Base-by-base conservation (phyloP, 2,888 invertebrate species). In the Agrotis segetum region DNA sequence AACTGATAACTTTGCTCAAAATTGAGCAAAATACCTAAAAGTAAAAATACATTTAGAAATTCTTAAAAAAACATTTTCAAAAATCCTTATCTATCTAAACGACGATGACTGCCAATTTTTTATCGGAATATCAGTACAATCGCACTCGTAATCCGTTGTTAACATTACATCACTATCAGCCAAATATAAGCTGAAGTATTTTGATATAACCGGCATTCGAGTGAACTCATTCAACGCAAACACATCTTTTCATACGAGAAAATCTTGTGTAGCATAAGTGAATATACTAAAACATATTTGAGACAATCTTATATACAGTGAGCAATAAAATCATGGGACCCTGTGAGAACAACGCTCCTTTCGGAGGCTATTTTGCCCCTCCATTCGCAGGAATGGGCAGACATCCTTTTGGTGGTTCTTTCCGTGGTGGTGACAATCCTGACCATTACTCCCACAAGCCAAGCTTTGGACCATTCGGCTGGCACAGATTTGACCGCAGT, bases 381-480 rank as follows among this genome's bases (percentile, higher is more conserved):
- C 59, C 67, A 5, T 73, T 76, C 17, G 59, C 77, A 16, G 73
- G 77, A 24, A 76, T 73, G 75, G 34, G 55, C 21, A 66, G 67
- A 66, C n/a, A 75, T 5, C 13, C 74, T 6, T 50, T 34, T 19
- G 34, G 21, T 3, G 50, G 76, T 50, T 56, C 56, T 1, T 58
- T 67, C 56, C 44, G 49, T 44, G 44, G 49, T 21, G 55, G 49
- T 11, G 56, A 75, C 0, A 13, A 19, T 29, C n/a, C 55, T 21
- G 40, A 64, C 75, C 29, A 56, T 14, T 5, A 67, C 3, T 2
- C 1, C 3, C 21, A 17, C 2, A 75, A 66, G 4, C 47, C 40
- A 44, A 29, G 29, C 11, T 59, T 49, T 2, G 59, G 53, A 11
- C 52, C 47, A 11, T 73, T 68, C 14, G 49, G 49, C 4, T 14